These are phyloP conservation scores for Cyrtodaria siliqua DNA, from an alignment of 2,888 invertebrate genomes.

Conservation along the genomic window DNA sequence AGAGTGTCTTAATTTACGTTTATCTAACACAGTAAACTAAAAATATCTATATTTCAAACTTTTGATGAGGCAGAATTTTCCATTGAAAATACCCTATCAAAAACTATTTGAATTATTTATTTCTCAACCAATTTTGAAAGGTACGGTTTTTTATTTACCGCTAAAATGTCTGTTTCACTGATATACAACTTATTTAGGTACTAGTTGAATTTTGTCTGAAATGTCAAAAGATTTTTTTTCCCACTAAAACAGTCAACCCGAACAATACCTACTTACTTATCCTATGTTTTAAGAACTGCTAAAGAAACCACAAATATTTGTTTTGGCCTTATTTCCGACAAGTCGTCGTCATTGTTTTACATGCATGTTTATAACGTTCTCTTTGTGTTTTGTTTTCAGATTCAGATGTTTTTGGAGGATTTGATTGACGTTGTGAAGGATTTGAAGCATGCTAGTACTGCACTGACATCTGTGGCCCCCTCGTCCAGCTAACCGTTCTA, in stretches of 20 bases:
- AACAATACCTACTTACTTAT: neutral
- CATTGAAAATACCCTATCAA: no score
- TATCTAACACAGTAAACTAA: no score
- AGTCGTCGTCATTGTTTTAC: neutral
- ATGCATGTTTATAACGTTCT: neutral
- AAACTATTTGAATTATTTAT: no score
- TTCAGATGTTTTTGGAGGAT: conserved; percentile 74
- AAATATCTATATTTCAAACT: no score
- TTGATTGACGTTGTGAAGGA: conserved; percentile 71
- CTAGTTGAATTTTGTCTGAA: neutral
- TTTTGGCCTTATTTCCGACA: no score
- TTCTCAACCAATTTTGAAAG: no score
- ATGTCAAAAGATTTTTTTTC: no score
- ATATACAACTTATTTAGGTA: neutral
- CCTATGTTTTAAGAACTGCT: no score
- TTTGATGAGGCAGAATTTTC: no score
- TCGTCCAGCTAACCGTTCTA: conserved; percentile 62
- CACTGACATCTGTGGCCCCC: conserved; percentile 62
- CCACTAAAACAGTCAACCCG: no score
- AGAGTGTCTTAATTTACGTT: no score
- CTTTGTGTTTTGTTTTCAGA: conserved; percentile 53
- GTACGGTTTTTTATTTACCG: neutral
- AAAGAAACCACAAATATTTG: no score
- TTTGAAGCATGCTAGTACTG: conserved; percentile 65
- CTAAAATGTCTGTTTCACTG: neutral